Evolutionary conservation across 2,888 invertebrate species (phyloP).

Genomic region (Athetis lepigone): DNA sequence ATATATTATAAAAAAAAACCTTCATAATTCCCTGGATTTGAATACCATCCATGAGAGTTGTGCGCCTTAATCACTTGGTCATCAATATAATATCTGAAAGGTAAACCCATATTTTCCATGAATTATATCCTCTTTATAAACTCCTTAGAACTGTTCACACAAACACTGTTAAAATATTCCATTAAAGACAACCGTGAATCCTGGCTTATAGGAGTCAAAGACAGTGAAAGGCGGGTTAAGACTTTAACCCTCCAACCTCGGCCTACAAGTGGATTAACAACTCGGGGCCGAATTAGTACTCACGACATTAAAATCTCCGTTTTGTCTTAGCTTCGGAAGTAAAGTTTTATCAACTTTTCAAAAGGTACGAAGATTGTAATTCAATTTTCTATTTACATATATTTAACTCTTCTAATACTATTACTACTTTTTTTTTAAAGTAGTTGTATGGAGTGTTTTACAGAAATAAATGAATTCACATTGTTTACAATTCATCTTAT

Average conservation of each 20-base stretch:
- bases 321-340: conserved; percentile 3
- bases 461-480: no score
- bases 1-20: no score
- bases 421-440: no score
- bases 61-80: no score
- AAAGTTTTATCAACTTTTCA: conserved; percentile 1
- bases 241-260: conserved; percentile 32
- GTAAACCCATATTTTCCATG: conserved; percentile 4
- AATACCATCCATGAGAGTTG: no score
- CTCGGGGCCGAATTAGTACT: conserved; percentile 25
- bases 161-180: neutral
- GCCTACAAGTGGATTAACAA: conserved; percentile 39
- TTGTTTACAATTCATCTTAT: no score
- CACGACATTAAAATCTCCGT: conserved; percentile 32
- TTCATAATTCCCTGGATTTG: no score
- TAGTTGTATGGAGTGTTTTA: no score
- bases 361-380: no score
- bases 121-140: neutral
- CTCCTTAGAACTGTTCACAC: neutral
- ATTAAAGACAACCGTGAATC: conserved; percentile 12
- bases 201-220: conserved; percentile 34
- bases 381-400: no score
- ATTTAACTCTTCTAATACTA: no score
- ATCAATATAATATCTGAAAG: no score
- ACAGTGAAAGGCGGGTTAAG: conserved; percentile 30